Percentiles rank a stretch among this genome's conserved stretches.
These are phyloP conservation scores for Aphyosemion australe DNA, from an alignment of 2,113 vertebrate species.

Conservation along the genomic window DNA sequence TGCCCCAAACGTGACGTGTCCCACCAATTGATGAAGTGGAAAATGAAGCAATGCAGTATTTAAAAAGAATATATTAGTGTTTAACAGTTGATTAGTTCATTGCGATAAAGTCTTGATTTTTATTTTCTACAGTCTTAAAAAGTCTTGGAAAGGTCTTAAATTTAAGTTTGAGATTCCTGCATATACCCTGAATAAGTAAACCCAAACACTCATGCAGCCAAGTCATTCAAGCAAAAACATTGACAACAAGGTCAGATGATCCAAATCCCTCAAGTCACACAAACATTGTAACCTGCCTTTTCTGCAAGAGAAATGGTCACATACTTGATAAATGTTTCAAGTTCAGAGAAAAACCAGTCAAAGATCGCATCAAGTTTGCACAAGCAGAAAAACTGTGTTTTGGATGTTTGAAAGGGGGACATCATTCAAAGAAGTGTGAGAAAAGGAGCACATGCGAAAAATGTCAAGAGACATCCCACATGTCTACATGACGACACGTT, in stretches of 20 bases:
- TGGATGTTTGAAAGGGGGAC: not conserved
- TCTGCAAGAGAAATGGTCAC: slow-evolving; percentile 4
- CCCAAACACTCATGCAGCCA: too few relatives aligned
- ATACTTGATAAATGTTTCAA: not conserved
- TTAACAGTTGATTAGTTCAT: too few relatives aligned
- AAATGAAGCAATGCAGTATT: too few relatives aligned
- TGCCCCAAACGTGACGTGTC: too few relatives aligned
- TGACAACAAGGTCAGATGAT: not conserved
- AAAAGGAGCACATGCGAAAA: slow-evolving; percentile 1
- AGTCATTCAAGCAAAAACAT: not conserved
- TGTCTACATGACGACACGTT: slow-evolving; percentile 1
- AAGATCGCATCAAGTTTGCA: slow-evolving; percentile 13
- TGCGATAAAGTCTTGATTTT: too few relatives aligned
- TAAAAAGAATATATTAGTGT: too few relatives aligned
- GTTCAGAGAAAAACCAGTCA: not conserved
- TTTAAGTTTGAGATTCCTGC: too few relatives aligned
- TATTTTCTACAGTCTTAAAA: too few relatives aligned
- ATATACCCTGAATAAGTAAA: too few relatives aligned
- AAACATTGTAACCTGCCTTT: not conserved
- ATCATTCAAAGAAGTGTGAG: not conserved
- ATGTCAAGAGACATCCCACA: slow-evolving; percentile 1
- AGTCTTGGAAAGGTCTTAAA: too few relatives aligned
- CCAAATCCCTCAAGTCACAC: not conserved
- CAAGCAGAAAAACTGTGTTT: slow-evolving; percentile 8
- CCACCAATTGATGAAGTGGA: too few relatives aligned